Conservation (phyloP, 2,797 vertebrate species). For the Pteropus rufus region DNA sequence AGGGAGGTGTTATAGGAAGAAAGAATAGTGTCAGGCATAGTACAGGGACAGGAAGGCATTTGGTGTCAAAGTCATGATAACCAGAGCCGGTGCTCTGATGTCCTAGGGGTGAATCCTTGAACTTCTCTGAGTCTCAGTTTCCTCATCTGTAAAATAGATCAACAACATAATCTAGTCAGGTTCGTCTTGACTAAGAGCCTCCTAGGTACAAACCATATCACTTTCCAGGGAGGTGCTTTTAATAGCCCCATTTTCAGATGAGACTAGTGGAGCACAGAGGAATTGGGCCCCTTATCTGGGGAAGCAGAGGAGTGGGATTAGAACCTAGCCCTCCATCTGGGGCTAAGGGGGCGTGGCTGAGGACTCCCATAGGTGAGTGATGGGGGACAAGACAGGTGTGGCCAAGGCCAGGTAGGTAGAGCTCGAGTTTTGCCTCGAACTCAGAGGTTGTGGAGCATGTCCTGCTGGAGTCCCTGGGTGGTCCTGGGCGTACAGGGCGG, state of each 20-base stretch:
- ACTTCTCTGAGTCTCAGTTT: not conserved
- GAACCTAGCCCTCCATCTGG: not conserved
- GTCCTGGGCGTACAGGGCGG: not conserved
- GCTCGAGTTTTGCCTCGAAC: not conserved
- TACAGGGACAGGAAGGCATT: not conserved
- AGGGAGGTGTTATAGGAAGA: not conserved
- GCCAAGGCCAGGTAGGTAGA: not conserved
- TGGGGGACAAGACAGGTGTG: not conserved
- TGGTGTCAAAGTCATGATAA: not conserved
- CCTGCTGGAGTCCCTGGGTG: not conserved
- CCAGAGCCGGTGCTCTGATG: not conserved
- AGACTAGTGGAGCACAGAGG: not conserved
- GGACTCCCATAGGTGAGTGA: not conserved
- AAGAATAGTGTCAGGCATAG: not conserved
- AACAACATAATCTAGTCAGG: not conserved
- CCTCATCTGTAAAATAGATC: not conserved
- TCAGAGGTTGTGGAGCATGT: not conserved
- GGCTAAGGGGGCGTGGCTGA: not conserved
- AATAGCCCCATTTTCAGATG: not conserved
- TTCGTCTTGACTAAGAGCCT: not conserved
- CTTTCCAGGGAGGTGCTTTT: not conserved
- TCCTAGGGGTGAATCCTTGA: not conserved
- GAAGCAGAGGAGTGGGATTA: not conserved
- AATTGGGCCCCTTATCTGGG: not conserved
- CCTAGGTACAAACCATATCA: too few species aligned